Base-by-base conservation (phyloP, 2,888 invertebrate species). In the Gibbula magus region DNA sequence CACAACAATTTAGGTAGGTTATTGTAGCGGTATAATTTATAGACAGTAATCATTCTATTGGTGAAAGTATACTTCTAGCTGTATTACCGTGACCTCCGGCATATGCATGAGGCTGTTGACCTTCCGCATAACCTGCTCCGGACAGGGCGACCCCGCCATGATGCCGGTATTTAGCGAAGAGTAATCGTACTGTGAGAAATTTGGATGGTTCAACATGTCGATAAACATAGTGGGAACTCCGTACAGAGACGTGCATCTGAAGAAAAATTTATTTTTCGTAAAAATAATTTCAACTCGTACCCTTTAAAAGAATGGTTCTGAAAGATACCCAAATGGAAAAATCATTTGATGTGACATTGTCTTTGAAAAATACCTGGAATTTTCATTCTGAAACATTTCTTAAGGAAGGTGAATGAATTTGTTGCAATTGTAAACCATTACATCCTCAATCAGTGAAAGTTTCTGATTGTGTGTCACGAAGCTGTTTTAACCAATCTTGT, bases 161-260 rank as follows among this genome's bases (percentile, higher is more conserved):
- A 96, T 91, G 0, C 96, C 96, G 66, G 94, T 89, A 79, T 87
- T 86, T 32, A 93, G 84, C 0, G 91, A 89, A 13, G 90, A 86
- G 22, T 91, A 92, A 75, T 94, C 94, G 35, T 95, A 92, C 18
- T 89, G 86, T 18, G 80, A 54, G 74, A 92, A 89, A 53, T 90
- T 78, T 0, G 91, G 91, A 78, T 92, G 91, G 81, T 94, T 94
- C 61, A 96, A 92, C 84, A 96, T 93, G 93, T 97, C 96, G 18
- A 96, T 95, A 92, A 96, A 96, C 97, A 97, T 97, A 2, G 97
- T 97, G 7, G 97, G 97, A 0, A 97, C 96, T 53, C 97, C 97
- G 89, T 95, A 95, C 39, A 96, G 91, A 0, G 95, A 92, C 0
- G 95, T 95, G 89, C 96, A 96, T 88, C 96, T 96, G 88, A 76